Evolutionary conservation across 2,888 invertebrate genomes (phyloP), one percentile per base, ranked within the genome.

Genomic region (Drosophila kuntzei): DNA sequence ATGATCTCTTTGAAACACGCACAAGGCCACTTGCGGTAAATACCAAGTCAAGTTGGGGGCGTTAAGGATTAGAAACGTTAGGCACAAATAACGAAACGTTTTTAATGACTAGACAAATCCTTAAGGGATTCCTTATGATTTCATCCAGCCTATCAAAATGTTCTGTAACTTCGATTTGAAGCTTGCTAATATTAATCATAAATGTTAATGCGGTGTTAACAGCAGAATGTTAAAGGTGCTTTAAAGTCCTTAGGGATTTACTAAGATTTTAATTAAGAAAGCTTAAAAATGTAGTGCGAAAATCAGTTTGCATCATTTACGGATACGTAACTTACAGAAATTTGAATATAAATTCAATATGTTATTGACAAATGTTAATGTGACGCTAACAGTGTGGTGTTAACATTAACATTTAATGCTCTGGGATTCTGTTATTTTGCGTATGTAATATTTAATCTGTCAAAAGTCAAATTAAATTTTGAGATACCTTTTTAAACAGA

Each of bases 1-100:
- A 65, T 60, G 65, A 65, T 65, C 65, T 65, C 61, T 61, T 41
- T 41, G 61, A 32, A 46, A 55, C 62, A 54, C 62, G 62, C 62
- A 62, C 47, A 62, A 62, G 53, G 60, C 34, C 54, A 65, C 61
- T 65, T 65, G 60, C 49, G 65, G 53, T 49, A 41, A 65, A 60
- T 60, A 49, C 39, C 53, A 47, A 60, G 60, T 53, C 55, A 55
- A 47, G 46, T 46, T 36, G 36, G 7, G 39, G 29, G 39, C 61
- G 37, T 61, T 47, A 44, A 34, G 43, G 41, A 41, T 43, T 62
- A 55, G 41, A 47, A 55, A 47, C 62, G 57, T 55, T 51, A 39
- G 51, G 57, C 62, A 63, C 62, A 57, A 46, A 54, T 39, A 32
- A 62, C 55, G 47, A 32, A 62, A 62, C 22, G 32, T 47, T 55